Conservation (phyloP, 2,797 vertebrate species). For the Simalia tracyae region DNA sequence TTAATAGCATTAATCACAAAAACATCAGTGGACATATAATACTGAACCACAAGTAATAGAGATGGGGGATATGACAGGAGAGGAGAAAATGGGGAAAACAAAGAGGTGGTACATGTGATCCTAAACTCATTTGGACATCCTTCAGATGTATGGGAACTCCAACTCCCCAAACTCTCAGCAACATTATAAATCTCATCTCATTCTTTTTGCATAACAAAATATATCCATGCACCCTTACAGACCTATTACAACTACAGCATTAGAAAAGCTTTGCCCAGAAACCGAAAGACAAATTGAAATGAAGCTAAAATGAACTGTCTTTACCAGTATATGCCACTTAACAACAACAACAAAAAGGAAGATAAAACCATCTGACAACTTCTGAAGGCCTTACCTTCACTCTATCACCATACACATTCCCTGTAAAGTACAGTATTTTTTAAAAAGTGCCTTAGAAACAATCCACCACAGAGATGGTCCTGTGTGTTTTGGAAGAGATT, state of each 20-base stretch:
- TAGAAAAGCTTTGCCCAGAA: background rate
- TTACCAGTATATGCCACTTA: background rate
- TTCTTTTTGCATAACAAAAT: background rate
- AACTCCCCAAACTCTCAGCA: too few species aligned
- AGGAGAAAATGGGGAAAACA: background rate
- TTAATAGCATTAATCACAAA: background rate
- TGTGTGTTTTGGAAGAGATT: background rate
- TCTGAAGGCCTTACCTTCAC: background rate
- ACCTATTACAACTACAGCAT: background rate
- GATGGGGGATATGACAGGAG: background rate
- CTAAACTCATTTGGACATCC: background rate
- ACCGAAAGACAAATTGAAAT: background rate
- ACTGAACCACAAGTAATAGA: background rate
- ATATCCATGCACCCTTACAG: background rate
- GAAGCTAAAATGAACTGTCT: background rate
- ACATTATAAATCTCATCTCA: background rate
- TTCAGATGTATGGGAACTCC: background rate
- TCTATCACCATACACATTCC: background rate
- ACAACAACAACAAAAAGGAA: background rate
- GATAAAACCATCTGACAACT: background rate
- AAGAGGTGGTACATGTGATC: too few species aligned
- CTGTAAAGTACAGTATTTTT: background rate
- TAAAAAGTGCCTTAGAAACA: background rate
- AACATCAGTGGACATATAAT: background rate
- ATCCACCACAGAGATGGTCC: background rate